Evolutionary conservation across 2,113 vertebrate genomes (phyloP), one percentile per base, ranked within the genome.

Genomic region (Maccullochella peelii): DNA sequence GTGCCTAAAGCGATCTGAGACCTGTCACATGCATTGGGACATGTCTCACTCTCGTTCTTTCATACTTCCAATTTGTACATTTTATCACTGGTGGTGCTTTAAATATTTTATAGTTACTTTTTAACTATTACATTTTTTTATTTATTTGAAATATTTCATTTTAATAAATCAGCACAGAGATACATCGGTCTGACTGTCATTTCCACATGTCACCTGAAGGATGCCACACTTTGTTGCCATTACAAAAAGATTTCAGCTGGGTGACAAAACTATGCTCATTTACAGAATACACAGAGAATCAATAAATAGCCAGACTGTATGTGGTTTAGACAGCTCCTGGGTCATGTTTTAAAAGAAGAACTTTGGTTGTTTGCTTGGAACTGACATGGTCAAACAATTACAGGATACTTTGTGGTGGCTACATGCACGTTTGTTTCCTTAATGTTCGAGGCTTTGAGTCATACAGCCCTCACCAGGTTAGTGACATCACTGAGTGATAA

Each of bases 351-450:
- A 16, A 54, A 50, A 16, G 3, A n/a, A 8, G 25, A 62, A 83
- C 55, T 70, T 76, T 59, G 57, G 8, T 27, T 65, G 6, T 67
- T 76, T 62, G 20, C 44, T 68, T 23, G 27, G 8, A 59, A n/a
- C 23, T 54, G 3, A 20, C 27, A 18, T 42, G 16, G 44, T 77
- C 66, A 77, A 82, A 86, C 84, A 91, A 85, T 88, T 47, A 77
- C 83, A 85, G 82, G 83, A 74, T 76, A 76, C 61, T 71, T 71
- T n/a, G 4, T 9, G 15, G 21, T 40, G 20, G 38, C 15, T 4
- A 18, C 1, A 5, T 49, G n/a, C 23, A 8, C 52, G 23, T 38
- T 58, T 57, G 52, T 11, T 40, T 71, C 72, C 65, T 62, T 52
- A 58, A 1, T 20, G 63, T 33, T 8, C 16, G 10, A 83, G n/a